Evolutionary conservation across 2,113 vertebrate species (phyloP).

Genomic region (Dolichallabes microphthalmus): DNA sequence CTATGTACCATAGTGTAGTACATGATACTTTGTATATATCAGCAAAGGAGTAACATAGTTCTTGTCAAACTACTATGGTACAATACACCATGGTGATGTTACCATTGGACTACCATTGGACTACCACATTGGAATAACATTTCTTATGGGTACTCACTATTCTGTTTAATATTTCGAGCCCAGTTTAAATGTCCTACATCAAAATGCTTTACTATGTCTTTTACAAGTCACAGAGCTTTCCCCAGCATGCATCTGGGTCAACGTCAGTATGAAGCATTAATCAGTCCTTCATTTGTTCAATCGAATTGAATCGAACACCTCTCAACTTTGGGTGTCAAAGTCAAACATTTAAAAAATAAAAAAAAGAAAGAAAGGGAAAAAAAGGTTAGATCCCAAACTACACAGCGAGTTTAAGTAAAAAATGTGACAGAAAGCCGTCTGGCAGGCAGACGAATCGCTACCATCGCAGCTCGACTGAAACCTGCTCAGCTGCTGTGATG

Average conservation of each 20-base stretch:
- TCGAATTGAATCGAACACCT: neutral
- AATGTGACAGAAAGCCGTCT: slow-evolving; percentile 33
- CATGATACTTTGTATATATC: too few species aligned
- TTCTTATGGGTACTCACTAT: neutral
- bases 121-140: too few species aligned
- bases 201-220: neutral
- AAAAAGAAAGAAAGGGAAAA: too few species aligned
- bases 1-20: too few species aligned
- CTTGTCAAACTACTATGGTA: too few species aligned
- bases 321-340: slow-evolving; percentile 26
- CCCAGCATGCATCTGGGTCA: slow-evolving; percentile 2
- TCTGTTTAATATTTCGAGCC: neutral
- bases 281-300: neutral
- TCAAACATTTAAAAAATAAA: slow-evolving; percentile 5
- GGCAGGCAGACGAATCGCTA: slow-evolving; percentile 17
- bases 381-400: slow-evolving; percentile 32
- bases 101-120: too few species aligned
- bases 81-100: too few species aligned
- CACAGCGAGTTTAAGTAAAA: slow-evolving; percentile 39
- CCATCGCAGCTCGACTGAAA: slow-evolving; percentile 18
- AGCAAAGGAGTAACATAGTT: too few species aligned
- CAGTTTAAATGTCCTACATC: neutral
- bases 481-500: slow-evolving; percentile 47
- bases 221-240: neutral
- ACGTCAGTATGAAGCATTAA: neutral